phyloP scores from a whole-genome alignment of 2,888 invertebrate genomes.

The Acleris sparsana region DNA sequence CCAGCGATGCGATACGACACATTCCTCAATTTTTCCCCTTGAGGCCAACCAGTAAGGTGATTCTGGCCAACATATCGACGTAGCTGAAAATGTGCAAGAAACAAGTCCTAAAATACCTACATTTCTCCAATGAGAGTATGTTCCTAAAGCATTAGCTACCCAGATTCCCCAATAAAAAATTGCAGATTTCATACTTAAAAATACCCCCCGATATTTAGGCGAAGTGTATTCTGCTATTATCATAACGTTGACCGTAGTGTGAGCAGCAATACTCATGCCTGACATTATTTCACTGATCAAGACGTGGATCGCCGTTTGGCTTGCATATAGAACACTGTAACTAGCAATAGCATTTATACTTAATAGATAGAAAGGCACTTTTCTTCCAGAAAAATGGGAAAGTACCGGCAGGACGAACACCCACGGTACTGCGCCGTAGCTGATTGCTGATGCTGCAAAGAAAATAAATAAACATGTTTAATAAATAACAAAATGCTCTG shows the following conservation, averaged over 20 bases:
- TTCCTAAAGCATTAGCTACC: slow-evolving; percentile 48
- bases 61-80: slow-evolving; percentile 42
- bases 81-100: slow-evolving; percentile 32
- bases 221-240: slow-evolving; percentile 51
- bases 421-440: slow-evolving; percentile 50
- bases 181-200: slow-evolving; percentile 49
- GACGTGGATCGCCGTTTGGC: slow-evolving; percentile 40
- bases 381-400: slow-evolving; percentile 46
- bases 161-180: slow-evolving; percentile 50
- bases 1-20: slow-evolving; percentile 34
- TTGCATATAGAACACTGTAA: slow-evolving; percentile 43
- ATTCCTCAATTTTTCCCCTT: slow-evolving; percentile 41
- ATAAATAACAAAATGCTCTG: too few species aligned
- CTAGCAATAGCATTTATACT: slow-evolving; percentile 42
- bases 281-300: slow-evolving; percentile 46
- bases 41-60: slow-evolving; percentile 44
- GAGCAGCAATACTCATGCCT: slow-evolving; percentile 46
- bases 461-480: neutral
- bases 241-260: slow-evolving; percentile 42
- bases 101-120: slow-evolving; percentile 42
- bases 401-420: slow-evolving; percentile 45
- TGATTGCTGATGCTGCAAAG: slow-evolving; percentile 50
- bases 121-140: slow-evolving; percentile 41
- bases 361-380: slow-evolving; percentile 45
- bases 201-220: slow-evolving; percentile 48